Percentiles rank a stretch among this genome's conserved stretches.
Evolutionary conservation across 2,888 invertebrate species (phyloP).

Genomic region (Hydropsyche betteni): DNA sequence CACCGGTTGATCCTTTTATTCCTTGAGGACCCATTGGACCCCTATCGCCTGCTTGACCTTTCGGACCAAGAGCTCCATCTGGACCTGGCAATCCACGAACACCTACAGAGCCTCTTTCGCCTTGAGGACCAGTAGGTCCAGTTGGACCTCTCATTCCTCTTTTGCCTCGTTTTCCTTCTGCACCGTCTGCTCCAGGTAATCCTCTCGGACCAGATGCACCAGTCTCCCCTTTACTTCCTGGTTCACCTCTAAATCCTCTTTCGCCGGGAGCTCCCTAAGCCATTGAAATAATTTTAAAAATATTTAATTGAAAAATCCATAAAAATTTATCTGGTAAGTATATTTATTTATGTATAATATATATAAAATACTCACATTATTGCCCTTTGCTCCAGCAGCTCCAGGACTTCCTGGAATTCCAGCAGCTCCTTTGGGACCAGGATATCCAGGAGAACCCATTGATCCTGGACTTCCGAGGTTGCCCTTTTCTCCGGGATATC

Average conservation of each 20-base stretch:
- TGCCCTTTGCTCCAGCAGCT: slow-evolving; percentile 78
- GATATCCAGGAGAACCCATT: slow-evolving; percentile 82
- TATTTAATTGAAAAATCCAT: too few relatives aligned
- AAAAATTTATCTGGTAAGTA: too few relatives aligned
- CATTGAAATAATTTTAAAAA: too few relatives aligned
- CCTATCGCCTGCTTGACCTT: slow-evolving; percentile 79
- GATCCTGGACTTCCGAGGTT: slow-evolving; percentile 76
- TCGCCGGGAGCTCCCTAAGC: slow-evolving; percentile 78
- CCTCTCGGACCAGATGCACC: slow-evolving; percentile 80
- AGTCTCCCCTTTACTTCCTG: slow-evolving; percentile 78
- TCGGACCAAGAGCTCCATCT: slow-evolving; percentile 79
- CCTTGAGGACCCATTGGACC: slow-evolving; percentile 62
- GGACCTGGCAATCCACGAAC: slow-evolving; percentile 76
- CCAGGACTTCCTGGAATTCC: slow-evolving; percentile 80
- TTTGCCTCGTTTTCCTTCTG: slow-evolving; percentile 85
- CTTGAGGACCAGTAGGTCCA: slow-evolving; percentile 75
- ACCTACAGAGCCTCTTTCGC: slow-evolving; percentile 76
- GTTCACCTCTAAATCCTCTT: slow-evolving; percentile 81
- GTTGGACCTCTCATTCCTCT: slow-evolving; percentile 80
- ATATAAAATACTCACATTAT: slow-evolving; percentile 65
- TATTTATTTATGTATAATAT: too few relatives aligned
- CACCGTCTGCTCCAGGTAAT: slow-evolving; percentile 76
- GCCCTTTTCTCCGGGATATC: slow-evolving; percentile 83
- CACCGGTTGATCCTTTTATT: slow-evolving; percentile 70
- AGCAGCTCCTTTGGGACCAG: slow-evolving; percentile 80